A percentile compares a stretch with the other conserved stretches of the same genome.
Evolutionary conservation across 2,113 vertebrate genomes (phyloP).

Genomic region (Tupaia tana): DNA sequence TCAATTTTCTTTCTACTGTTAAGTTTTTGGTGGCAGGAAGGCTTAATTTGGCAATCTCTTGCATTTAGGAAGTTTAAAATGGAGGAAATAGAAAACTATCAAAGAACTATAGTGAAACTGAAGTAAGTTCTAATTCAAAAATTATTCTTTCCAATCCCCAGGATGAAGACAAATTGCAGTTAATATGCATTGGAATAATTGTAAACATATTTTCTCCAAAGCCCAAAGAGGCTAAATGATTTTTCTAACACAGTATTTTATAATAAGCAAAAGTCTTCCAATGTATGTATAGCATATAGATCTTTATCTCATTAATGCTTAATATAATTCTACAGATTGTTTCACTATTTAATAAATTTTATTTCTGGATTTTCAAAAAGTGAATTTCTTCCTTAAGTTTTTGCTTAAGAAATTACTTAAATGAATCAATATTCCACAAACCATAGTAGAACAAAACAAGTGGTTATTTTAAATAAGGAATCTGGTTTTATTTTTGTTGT

Average conservation of each 20-base stretch:
- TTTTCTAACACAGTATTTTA: slow-evolving; percentile 55
- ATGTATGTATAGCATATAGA: background rate
- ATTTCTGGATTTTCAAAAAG: slow-evolving; percentile 28
- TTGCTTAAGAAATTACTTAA: background rate
- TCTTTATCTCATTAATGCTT: slow-evolving; percentile 17
- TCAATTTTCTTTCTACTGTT: slow-evolving; percentile 24
- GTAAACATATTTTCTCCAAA: slow-evolving; percentile 65
- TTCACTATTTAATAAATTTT: background rate
- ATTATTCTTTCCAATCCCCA: slow-evolving; percentile 60
- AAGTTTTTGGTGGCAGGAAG: slow-evolving; percentile 18
- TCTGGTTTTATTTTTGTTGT: background rate
- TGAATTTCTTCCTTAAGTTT: background rate
- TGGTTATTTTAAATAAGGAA: slow-evolving; percentile 29
- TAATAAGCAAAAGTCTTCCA: slow-evolving; percentile 41
- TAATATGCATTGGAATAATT: slow-evolving; percentile 65
- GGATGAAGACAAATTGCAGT: slow-evolving; percentile 75
- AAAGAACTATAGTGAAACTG: slow-evolving; percentile 43
- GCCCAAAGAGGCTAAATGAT: background rate
- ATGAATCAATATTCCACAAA: background rate
- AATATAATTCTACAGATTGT: background rate
- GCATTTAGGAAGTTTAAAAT: slow-evolving; percentile 44
- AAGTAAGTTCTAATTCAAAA: slow-evolving; percentile 72
- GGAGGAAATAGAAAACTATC: slow-evolving; percentile 11
- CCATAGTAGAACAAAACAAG: background rate
- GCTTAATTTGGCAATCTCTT: slow-evolving; percentile 26